Evolutionary conservation across 2,113 vertebrate genomes (phyloP).

Genomic region (Engraulis encrasicolus): DNA sequence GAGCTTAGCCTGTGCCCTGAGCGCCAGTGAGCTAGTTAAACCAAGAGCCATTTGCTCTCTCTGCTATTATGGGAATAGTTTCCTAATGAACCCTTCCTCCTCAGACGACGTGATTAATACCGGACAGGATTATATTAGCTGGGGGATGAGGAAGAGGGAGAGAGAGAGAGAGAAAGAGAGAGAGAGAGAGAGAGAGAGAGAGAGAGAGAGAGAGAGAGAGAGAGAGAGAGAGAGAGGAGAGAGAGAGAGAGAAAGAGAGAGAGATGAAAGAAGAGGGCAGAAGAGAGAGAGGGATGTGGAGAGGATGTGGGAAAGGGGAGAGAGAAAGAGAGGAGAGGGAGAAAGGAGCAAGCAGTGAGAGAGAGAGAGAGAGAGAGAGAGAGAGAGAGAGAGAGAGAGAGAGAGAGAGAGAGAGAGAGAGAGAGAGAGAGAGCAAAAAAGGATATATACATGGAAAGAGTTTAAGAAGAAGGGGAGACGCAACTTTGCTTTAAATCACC

Average conservation of each 20-base stretch:
- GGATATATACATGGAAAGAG: too few species aligned
- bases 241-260: conserved; percentile 3
- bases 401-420: background rate
- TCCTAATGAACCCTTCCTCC: conserved; percentile 73
- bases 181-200: too few species aligned
- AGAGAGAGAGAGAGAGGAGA: conserved; percentile 2
- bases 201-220: conserved; percentile 14
- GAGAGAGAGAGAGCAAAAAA: too few species aligned
- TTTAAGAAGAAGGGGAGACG: background rate
- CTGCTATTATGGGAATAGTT: conserved; percentile 70
- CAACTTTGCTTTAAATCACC: conserved; percentile 12
- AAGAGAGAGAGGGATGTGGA: too few species aligned
- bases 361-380: conserved; percentile 18
- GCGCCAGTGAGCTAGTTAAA: conserved; percentile 66
- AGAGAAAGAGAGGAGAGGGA: conserved; percentile 6
- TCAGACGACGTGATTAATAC: conserved; percentile 71
- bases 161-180: too few species aligned
- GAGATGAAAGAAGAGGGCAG: too few species aligned
- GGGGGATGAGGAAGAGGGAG: conserved; percentile 35
- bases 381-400: too few species aligned
- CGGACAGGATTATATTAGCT: conserved; percentile 58
- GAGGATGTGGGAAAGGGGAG: too few species aligned
- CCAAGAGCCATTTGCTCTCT: conserved; percentile 55
- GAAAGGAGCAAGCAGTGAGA: background rate
- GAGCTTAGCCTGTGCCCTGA: conserved; percentile 59